phyloP scores from a whole-genome alignment of 1,140 invertebrate genomes.

The Meloidogyne exigua region DNA sequence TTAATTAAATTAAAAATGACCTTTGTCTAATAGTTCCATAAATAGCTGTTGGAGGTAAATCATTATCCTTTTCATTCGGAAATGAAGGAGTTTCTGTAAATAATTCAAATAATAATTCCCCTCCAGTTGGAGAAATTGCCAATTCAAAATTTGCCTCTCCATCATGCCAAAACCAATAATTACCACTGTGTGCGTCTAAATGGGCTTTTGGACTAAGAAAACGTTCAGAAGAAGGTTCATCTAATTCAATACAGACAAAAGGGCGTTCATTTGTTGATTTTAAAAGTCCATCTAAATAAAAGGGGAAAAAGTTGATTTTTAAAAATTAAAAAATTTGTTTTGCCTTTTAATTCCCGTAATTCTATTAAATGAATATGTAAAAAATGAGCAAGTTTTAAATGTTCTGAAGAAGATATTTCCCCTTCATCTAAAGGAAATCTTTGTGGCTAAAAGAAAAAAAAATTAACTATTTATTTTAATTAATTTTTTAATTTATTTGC shows the following conservation, averaged over 20 bases:
- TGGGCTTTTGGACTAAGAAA: conserved; percentile 22
- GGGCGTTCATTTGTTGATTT: conserved; percentile 14
- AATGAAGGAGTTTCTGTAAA: conserved; percentile 6
- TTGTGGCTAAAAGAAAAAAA: conserved; percentile 8
- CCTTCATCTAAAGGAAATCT: conserved; percentile 12
- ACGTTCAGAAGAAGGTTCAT: conserved; percentile 22
- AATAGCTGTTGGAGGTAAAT: conserved; percentile 4
- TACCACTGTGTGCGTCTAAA: neutral
- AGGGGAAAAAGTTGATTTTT: neutral
- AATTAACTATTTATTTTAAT: neutral
- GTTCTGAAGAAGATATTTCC: neutral
- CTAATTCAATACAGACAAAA: conserved; percentile 24
- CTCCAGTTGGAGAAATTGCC: conserved; percentile 9
- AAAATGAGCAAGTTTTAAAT: conserved; percentile 5
- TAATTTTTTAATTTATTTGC: neutral
- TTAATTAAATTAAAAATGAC: neutral
- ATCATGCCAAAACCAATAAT: conserved; percentile 14
- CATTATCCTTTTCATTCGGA: neutral
- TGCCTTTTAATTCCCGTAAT: conserved; percentile 1
- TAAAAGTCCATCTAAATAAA: neutral
- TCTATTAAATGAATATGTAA: conserved; percentile 23
- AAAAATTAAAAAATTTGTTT: neutral
- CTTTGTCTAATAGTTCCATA: neutral
- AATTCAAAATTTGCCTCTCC: conserved; percentile 24
- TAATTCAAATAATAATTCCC: conserved; percentile 21